Base-by-base conservation (phyloP, 2,888 invertebrate species). In the Listrodromus nycthemerus region DNA sequence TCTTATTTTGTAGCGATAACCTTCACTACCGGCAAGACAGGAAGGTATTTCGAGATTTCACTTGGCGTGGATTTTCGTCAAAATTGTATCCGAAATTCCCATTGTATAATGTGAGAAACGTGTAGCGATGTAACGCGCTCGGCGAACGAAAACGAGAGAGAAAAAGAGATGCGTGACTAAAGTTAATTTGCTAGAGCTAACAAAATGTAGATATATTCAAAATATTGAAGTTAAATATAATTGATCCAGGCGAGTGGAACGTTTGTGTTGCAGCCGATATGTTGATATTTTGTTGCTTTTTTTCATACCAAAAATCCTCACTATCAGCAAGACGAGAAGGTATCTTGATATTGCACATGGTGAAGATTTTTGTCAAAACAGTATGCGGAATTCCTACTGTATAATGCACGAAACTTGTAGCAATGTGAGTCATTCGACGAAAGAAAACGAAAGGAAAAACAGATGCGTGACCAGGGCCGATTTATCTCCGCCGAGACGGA, bases 401-500 rank as follows among this genome's bases (percentile, higher is more conserved):
- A n/a, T 45, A 45, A 16, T 41, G 45, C n/a, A 24, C 55, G 58
- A 41, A 41, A 58, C 41, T 55, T 24, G 41, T 37, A 41, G 24
- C 16, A 21, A 7, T 21, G 19, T 13, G 58, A 21, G 19, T 61
- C 27, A 61, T 27, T 63, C 10, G 45, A 13, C 13, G 27, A 45
- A 61, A 73, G 27, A 73, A 73, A 63, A 30, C 73, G 73, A 48
- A 27, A 73, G 61, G 58, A 67, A 76, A 45, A 74, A 82, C 79
- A 63, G 63, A 74, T 69, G 79, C 70, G 58, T 52, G 50, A 52
- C 63, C 70, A 48, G 52, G 33, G 70, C 19, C 61, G 87, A 89
- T 89, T 89, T 88, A 87, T 89, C 87, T 88, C 73, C 84, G 30
- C 83, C 83, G 82, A 84, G 87, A 81, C 83, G 87, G 81, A 81